phyloP scores from a whole-genome alignment of 2,113 vertebrate species.

The Peucedramus taeniatus region DNA sequence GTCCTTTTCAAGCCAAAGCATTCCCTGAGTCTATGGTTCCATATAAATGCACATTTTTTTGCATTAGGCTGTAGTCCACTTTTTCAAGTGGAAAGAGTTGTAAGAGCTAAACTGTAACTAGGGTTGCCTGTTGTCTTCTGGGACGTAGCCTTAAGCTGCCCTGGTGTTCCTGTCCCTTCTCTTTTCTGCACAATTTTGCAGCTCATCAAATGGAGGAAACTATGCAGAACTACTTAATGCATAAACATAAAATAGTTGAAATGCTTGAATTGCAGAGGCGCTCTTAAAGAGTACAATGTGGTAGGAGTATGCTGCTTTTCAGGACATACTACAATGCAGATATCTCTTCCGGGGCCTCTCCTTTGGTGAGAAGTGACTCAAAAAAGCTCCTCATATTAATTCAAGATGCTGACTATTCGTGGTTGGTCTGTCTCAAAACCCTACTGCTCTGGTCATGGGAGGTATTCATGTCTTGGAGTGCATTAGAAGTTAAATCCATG shows the following conservation, averaged over 20 bases:
- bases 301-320: neutral
- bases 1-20: neutral
- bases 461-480: neutral
- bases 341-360: neutral
- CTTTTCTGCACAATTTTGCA: neutral
- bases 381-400: neutral
- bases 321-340: neutral
- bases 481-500: neutral
- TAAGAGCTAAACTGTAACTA: neutral
- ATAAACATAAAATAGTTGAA: neutral
- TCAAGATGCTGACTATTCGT: neutral
- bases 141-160: neutral
- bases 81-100: neutral
- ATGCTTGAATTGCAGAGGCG: neutral
- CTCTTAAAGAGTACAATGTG: neutral
- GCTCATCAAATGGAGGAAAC: neutral
- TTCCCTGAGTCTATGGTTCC: neutral
- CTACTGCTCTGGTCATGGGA: conserved; percentile 5
- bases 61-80: neutral
- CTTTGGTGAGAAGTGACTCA: neutral
- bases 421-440: conserved; percentile 3
- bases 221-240: neutral
- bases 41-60: neutral
- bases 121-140: neutral
- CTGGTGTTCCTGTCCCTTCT: neutral